Evolutionary conservation across 2,888 invertebrate species (phyloP).

Genomic region (Creontiades dilutus): DNA sequence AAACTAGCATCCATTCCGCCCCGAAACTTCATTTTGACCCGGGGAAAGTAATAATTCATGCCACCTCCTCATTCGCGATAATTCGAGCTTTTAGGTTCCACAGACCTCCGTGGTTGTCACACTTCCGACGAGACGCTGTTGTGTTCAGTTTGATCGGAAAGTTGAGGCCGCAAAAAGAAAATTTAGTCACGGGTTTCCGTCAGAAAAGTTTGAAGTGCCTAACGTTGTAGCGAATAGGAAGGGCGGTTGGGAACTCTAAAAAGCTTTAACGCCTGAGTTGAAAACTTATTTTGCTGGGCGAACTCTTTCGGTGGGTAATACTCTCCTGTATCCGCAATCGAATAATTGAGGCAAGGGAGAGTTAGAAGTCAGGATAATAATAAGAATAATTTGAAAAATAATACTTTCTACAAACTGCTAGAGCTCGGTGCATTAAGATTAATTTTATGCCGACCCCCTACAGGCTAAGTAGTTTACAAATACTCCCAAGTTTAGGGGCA

Average conservation of each 20-base stretch:
- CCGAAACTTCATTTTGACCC: constrained; percentile 2
- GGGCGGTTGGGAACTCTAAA: background rate
- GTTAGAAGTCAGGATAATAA: too few relatives aligned
- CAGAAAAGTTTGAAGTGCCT: constrained; percentile 51
- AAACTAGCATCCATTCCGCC: background rate
- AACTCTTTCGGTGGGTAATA: background rate
- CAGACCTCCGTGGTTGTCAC: background rate
- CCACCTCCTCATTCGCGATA: background rate
- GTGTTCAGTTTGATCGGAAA: background rate
- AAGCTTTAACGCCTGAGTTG: background rate
- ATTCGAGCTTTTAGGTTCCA: background rate
- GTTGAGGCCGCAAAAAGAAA: background rate
- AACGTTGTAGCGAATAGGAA: background rate
- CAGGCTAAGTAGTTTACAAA: too few relatives aligned
- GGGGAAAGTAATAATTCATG: background rate
- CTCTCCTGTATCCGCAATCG: background rate
- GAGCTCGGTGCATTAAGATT: too few relatives aligned
- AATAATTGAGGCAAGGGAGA: too few relatives aligned
- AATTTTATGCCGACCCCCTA: too few relatives aligned
- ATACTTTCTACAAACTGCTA: too few relatives aligned
- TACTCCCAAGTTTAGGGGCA: too few relatives aligned
- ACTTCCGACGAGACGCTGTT: background rate
- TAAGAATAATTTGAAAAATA: too few relatives aligned
- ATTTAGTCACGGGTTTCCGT: background rate
- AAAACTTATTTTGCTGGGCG: background rate